Percentiles rank a stretch among this genome's conserved stretches.
These are phyloP conservation scores for Hyperoodon ampullatus DNA, from an alignment of 2,113 vertebrate species.

Conservation along the genomic window DNA sequence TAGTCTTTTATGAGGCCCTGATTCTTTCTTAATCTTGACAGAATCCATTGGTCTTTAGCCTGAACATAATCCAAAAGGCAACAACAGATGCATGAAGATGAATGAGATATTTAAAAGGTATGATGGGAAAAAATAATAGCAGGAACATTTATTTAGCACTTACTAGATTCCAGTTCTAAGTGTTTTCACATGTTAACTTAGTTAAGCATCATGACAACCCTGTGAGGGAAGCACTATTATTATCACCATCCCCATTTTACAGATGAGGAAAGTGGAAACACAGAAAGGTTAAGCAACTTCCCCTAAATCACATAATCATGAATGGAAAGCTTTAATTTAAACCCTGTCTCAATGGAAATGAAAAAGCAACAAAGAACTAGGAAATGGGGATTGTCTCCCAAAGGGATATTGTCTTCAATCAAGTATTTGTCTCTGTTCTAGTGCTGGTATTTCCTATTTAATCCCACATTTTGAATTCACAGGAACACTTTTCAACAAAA, in stretches of 20 bases:
- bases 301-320: background rate
- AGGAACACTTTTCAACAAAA: conserved; percentile 41
- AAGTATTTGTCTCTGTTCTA: conserved; percentile 52
- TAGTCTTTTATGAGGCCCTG: background rate
- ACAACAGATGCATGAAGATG: background rate
- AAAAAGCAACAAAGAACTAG: conserved; percentile 23
- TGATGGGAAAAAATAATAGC: background rate
- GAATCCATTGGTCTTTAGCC: background rate
- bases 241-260: background rate
- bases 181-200: background rate
- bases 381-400: conserved; percentile 9
- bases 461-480: conserved; percentile 17
- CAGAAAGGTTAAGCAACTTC: background rate
- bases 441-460: conserved; percentile 45
- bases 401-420: background rate
- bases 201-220: background rate
- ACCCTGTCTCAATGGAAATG: background rate
- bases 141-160: background rate
- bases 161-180: background rate
- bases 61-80: conserved; percentile 29
- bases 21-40: conserved; percentile 6
- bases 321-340: background rate
- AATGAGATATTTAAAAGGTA: background rate
- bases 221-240: background rate
- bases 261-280: background rate